Evolutionary conservation across 2,888 invertebrate genomes (phyloP).

Genomic region (Cheilosia scutellata): DNA sequence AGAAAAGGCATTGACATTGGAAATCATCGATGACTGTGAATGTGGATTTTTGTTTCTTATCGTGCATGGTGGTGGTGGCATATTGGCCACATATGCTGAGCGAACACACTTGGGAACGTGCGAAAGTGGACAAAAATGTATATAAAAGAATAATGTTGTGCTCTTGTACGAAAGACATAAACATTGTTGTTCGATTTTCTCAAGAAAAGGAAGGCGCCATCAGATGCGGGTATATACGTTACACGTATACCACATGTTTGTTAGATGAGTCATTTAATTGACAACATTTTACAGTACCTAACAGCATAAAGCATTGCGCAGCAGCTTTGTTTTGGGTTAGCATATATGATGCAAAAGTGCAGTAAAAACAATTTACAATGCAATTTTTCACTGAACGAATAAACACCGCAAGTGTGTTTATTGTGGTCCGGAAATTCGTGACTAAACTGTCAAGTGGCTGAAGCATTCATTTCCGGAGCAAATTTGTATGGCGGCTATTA

Average conservation of each 20-base stretch:
- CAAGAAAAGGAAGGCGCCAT: slow-evolving; percentile 12
- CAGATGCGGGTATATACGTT: slow-evolving; percentile 9
- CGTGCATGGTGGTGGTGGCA: slow-evolving; percentile 1
- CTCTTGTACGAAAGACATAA: not conserved
- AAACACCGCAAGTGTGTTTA: slow-evolving; percentile 13
- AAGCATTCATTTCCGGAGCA: slow-evolving; percentile 33
- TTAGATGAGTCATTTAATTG: slow-evolving; percentile 16
- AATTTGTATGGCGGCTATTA: slow-evolving; percentile 13
- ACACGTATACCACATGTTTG: slow-evolving; percentile 20
- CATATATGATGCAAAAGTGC: not conserved
- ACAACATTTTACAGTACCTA: not conserved
- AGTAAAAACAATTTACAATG: slow-evolving; percentile 10
- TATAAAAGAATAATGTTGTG: slow-evolving; percentile 2
- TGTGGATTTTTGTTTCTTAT: not conserved
- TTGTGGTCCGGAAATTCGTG: slow-evolving; percentile 52
- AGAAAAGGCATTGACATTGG: slow-evolving; percentile 55
- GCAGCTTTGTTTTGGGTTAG: not conserved
- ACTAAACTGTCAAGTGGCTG: slow-evolving; percentile 37
- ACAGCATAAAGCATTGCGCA: not conserved
- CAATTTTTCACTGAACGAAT: slow-evolving; percentile 5
- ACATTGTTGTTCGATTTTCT: not conserved
- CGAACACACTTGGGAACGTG: slow-evolving; percentile 14
- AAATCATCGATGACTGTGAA: slow-evolving; percentile 31
- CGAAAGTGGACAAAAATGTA: slow-evolving; percentile 36
- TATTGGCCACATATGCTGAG: slow-evolving; percentile 47